phyloP scores from a whole-genome alignment of 2,113 vertebrate species.

The cattle (Bos taurus) region ARS-UCD2.0 NC_037329.1:107835501-107836000 shows the following conservation, averaged over 20 bases:
- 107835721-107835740: not conserved
- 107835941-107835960: constrained; percentile 7
- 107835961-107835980: constrained; percentile 32
- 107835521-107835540: not conserved
- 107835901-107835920: constrained; percentile 41
- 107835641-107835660: not conserved
- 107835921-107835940: constrained; percentile 34
- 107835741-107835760: not conserved
- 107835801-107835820: not conserved
- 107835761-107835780: not conserved
- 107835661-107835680: not conserved
- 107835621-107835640: not conserved
- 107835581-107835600: not conserved
- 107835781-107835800: not conserved
- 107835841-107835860: constrained; percentile 2
- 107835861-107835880: not conserved
- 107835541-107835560: not conserved
- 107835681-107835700: not conserved
- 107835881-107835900: constrained; percentile 20
- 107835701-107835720: not conserved
- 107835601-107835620: not conserved
- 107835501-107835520: not conserved
- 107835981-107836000: not conserved
- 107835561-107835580: not conserved
- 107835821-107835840: not conserved